Conservation (phyloP, 2,888 invertebrate genomes). For the Imbricaverruca yamaguchii region DNA sequence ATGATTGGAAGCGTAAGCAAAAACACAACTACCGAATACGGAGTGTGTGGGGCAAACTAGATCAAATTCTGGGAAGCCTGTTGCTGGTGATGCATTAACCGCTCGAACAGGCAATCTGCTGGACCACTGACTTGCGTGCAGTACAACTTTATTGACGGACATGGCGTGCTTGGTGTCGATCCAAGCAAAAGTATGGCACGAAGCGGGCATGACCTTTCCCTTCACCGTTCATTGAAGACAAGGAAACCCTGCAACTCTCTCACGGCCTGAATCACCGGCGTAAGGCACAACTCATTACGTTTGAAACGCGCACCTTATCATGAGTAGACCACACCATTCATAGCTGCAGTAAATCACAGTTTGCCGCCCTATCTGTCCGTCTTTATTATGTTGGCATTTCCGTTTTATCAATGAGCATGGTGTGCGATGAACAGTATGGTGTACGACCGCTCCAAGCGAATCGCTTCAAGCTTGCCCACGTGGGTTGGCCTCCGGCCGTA, state of each 20-base stretch:
- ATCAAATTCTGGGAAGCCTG: too few species aligned
- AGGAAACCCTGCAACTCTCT: background rate
- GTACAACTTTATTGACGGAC: too few species aligned
- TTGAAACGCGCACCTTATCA: background rate
- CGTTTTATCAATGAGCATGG: slow-evolving; percentile 5
- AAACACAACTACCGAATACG: too few species aligned
- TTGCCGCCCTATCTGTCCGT: background rate
- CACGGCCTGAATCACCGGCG: background rate
- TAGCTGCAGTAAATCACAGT: background rate
- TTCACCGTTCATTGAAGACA: too few species aligned
- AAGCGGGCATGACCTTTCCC: too few species aligned
- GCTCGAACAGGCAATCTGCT: too few species aligned
- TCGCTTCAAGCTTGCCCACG: background rate
- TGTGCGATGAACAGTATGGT: background rate
- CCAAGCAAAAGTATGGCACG: too few species aligned
- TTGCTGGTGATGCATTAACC: too few species aligned
- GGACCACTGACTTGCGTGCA: too few species aligned
- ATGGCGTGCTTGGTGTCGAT: too few species aligned
- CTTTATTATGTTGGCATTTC: background rate
- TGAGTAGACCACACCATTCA: background rate
- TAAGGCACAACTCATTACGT: background rate
- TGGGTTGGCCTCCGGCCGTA: background rate
- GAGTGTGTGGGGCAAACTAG: too few species aligned
- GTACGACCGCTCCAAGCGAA: background rate
- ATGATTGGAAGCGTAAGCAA: too few species aligned